Conservation (phyloP, 2,113 vertebrate genomes). For the Colistium nudipinnis region DNA sequence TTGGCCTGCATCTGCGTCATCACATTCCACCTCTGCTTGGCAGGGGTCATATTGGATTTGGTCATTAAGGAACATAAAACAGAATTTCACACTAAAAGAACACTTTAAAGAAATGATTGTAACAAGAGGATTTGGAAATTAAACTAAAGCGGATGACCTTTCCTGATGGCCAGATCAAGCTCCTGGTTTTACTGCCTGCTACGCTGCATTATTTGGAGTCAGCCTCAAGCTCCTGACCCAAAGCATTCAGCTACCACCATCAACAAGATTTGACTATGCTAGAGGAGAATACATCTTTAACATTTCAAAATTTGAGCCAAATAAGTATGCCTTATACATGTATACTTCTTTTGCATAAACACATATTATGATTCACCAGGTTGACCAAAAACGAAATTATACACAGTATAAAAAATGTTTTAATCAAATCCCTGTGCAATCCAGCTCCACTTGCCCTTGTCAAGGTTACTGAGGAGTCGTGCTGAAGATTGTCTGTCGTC, state of each 20-base stretch:
- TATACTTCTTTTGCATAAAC: neutral
- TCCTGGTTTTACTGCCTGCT: constrained; percentile 8
- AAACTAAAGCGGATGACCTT: constrained; percentile 18
- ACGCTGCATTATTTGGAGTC: constrained; percentile 9
- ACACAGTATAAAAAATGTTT: neutral
- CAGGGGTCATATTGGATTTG: constrained; percentile 50
- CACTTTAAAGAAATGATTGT: constrained; percentile 16
- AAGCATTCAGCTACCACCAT: constrained; percentile 40
- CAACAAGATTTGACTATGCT: constrained; percentile 19
- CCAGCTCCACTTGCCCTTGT: constrained; percentile 48
- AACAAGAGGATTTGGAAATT: constrained; percentile 29
- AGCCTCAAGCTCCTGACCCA: constrained; percentile 30
- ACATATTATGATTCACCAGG: neutral
- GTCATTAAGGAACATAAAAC: constrained; percentile 50
- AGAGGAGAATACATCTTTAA: constrained; percentile 2
- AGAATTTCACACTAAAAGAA: constrained; percentile 38
- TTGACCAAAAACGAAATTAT: neutral
- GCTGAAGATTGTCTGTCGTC: constrained; percentile 48
- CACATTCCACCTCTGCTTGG: constrained; percentile 55
- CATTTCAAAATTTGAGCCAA: constrained; percentile 28
- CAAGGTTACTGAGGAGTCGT: constrained; percentile 75
- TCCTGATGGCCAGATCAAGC: constrained; percentile 30
- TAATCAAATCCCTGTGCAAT: neutral
- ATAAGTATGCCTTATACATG: neutral
- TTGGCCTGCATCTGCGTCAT: constrained; percentile 70